Evolutionary conservation across 2,797 vertebrate species (phyloP).

Genomic region (Schizopygopsis pylzovi): DNA sequence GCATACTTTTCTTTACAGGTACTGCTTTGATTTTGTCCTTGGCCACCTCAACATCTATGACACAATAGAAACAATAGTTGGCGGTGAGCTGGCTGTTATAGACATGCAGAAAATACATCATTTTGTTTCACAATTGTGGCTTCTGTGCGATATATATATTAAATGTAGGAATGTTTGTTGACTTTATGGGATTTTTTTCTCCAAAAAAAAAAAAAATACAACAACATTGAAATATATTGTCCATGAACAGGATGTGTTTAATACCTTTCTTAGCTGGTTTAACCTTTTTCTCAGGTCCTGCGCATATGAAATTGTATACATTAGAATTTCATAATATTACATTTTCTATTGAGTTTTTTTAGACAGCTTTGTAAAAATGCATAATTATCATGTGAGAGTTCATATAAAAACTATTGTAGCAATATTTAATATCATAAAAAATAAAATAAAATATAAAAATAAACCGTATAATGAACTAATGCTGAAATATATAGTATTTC

Average conservation of each 20-base stretch:
- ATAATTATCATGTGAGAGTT: not conserved
- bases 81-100: not conserved
- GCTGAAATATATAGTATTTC: not conserved
- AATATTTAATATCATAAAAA: not conserved
- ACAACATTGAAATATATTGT: not conserved
- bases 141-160: not conserved
- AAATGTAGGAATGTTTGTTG: not conserved
- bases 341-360: not conserved
- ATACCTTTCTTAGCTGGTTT: constrained; percentile 42
- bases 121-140: not conserved
- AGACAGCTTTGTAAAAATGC: not conserved
- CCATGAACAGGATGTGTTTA: not conserved
- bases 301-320: not conserved
- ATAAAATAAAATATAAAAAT: not conserved
- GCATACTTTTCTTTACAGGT: constrained; percentile 29
- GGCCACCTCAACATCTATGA: constrained; percentile 22
- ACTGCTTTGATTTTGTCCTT: constrained; percentile 24
- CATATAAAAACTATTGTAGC: not conserved
- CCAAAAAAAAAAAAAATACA: not conserved
- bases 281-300: constrained; percentile 15
- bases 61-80: not conserved
- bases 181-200: not conserved
- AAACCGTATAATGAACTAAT: not conserved
- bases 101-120: not conserved
- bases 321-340: not conserved